A percentile compares a stretch with the other conserved stretches of the same genome.
Evolutionary conservation across 2,888 invertebrate species (phyloP).

Genomic region (Pandemis corylana): DNA sequence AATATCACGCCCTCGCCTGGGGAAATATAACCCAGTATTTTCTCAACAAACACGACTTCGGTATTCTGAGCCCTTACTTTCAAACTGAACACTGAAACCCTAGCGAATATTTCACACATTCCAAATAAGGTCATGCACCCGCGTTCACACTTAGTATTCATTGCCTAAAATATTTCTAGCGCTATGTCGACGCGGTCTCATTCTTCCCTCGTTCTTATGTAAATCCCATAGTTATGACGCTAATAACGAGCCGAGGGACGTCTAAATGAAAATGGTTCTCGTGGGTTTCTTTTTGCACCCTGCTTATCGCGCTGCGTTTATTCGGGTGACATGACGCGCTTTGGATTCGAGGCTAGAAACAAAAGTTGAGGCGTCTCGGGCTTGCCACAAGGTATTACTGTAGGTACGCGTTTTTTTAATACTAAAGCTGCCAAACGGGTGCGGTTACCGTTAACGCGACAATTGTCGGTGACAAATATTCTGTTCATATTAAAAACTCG

Average conservation of each 20-base stretch:
- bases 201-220: conserved; percentile 46
- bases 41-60: conserved; percentile 7
- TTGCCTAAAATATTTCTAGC: conserved; percentile 35
- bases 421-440: too few species aligned
- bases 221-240: conserved; percentile 47
- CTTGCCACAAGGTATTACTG: too few species aligned
- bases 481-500: too few species aligned
- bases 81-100: not conserved
- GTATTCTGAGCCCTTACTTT: conserved; percentile 18
- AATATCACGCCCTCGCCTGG: not conserved
- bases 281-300: conserved; percentile 25
- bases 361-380: not conserved
- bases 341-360: conserved; percentile 12
- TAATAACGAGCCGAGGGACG: conserved; percentile 44
- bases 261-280: conserved; percentile 41
- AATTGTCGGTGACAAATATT: too few species aligned
- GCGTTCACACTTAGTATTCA: conserved; percentile 35
- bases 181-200: conserved; percentile 25
- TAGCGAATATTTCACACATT: conserved; percentile 13
- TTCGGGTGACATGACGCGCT: not conserved
- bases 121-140: conserved; percentile 23
- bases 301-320: conserved; percentile 11
- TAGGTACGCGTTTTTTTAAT: too few species aligned
- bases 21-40: conserved; percentile 2
- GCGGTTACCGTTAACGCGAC: too few species aligned